Percentiles rank a stretch among this genome's conserved stretches.
These are phyloP conservation scores for Epinephelus cyanopodus DNA, from an alignment of 2,113 vertebrate species.

Conservation along the genomic window DNA sequence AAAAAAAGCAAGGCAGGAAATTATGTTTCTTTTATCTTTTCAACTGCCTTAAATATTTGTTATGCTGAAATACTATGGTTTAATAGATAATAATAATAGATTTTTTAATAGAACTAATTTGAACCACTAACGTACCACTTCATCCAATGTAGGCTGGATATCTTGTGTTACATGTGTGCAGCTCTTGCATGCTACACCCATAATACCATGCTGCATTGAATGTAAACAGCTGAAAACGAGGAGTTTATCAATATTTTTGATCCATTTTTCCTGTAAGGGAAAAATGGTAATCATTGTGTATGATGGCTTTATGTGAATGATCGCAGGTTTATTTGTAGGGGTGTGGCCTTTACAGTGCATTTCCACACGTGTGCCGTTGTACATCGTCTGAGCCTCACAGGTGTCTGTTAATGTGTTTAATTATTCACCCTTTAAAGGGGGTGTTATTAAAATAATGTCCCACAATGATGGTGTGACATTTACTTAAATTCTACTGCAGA, in stretches of 20 bases:
- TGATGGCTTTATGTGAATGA: constrained; percentile 31
- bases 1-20: constrained; percentile 16
- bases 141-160: neutral
- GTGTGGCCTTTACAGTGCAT: constrained; percentile 43
- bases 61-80: neutral
- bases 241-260: constrained; percentile 2
- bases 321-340: constrained; percentile 20
- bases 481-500: constrained; percentile 52
- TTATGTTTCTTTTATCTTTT: neutral
- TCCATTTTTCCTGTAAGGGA: neutral
- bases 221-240: neutral
- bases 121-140: too few relatives aligned
- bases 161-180: neutral
- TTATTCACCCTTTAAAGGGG: constrained; percentile 4
- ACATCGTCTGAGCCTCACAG: neutral
- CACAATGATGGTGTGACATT: constrained; percentile 18
- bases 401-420: constrained; percentile 3
- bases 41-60: neutral
- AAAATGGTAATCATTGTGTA: neutral
- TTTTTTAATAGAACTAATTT: neutral
- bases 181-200: constrained; percentile 23
- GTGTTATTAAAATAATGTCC: neutral
- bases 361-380: neutral
- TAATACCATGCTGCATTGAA: constrained; percentile 11
- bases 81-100: neutral